Percentiles rank a stretch among this genome's conserved stretches.
Evolutionary conservation across 2,113 vertebrate genomes (phyloP).

Genomic region (Macaca fascicularis): T2T-MFA8v1.1 NC_088381.1:69492501-69493000

Average conservation of each 20-base stretch:
- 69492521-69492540: neutral
- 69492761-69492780: neutral
- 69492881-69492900: neutral
- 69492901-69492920: neutral
- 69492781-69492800: neutral
- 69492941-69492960: neutral
- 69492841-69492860: neutral
- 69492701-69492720: neutral
- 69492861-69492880: neutral
- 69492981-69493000: neutral
- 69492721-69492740: constrained; percentile 6
- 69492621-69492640: neutral
- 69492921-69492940: neutral
- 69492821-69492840: neutral
- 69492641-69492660: neutral
- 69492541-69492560: neutral
- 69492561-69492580: neutral
- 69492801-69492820: neutral
- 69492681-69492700: neutral
- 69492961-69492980: neutral
- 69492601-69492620: neutral
- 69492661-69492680: neutral
- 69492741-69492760: neutral
- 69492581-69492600: neutral
- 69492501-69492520: neutral